phyloP scores from a whole-genome alignment of 2,113 vertebrate genomes.

The Alligator mississippiensis region DNA sequence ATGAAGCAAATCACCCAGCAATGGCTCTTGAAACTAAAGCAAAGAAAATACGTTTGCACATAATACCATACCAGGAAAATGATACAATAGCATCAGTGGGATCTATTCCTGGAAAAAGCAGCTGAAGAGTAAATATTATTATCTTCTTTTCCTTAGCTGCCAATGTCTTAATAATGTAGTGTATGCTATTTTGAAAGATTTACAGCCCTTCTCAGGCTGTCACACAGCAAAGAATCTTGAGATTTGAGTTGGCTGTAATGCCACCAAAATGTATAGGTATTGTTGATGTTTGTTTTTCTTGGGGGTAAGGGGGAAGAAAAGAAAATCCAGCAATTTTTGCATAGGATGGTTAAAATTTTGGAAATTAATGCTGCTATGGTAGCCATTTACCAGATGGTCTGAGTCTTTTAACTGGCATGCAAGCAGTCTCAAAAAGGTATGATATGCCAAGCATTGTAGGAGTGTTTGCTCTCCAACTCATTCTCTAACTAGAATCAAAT shows the following conservation, averaged over 20 bases:
- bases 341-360: background rate
- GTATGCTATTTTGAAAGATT: background rate
- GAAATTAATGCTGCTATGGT: background rate
- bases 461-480: too few species aligned
- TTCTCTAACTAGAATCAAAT: background rate
- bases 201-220: background rate
- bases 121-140: background rate
- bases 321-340: background rate
- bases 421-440: too few species aligned
- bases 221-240: background rate
- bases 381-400: background rate
- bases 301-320: background rate
- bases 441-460: background rate
- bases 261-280: background rate
- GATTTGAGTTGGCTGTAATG: background rate
- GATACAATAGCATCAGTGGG: background rate
- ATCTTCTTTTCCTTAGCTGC: background rate
- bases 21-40: background rate
- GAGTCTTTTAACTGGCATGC: too few species aligned
- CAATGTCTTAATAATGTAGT: background rate
- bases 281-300: background rate
- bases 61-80: background rate
- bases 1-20: background rate
- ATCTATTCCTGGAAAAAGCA: background rate
- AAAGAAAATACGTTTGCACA: background rate